Evolutionary conservation across 2,113 vertebrate species (phyloP), one percentile per base, ranked within the genome.

Genomic region (Neolamprologus sp.): DNA sequence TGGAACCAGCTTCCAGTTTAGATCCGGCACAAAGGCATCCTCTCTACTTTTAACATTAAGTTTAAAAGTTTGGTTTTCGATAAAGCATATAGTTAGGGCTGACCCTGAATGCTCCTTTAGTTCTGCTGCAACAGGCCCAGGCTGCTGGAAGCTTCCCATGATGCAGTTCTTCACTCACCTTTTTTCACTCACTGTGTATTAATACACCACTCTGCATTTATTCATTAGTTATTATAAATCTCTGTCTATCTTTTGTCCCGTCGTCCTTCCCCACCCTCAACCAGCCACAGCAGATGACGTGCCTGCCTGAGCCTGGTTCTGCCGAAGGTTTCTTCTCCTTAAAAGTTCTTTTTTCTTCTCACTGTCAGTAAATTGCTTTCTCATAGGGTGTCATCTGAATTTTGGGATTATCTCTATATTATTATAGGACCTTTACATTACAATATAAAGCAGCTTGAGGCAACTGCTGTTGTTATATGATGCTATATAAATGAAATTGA

Each of bases 1-100:
- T 23, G 53, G n/a, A 23, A 54, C 53, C n/a, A 54, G 53, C 3
- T 54, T 54, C n/a, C 53, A 54, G 2, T 54, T 54, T 23, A 54
- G 53, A 23, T 54, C n/a, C 1, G 53, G n/a, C n/a, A 54, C n/a
- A 54, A 23, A 54, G 53, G 0, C 53, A 54, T 54, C 1, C 53
- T 23, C n/a, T 54, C n/a, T 54, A 23, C 53, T 54, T 54, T 54
- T 54, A 54, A 54, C 1, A 54, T 54, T 54, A 23, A 0, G 0
- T 10, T 54, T 54, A 54, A 54, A 54, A 23, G 4, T 54, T 21
- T 21, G n/a, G 5, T 54, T 54, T 23, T 54, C 4, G n/a, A 54
- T 21, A 12, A 54, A 54, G 51, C 9, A 53, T 53, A 53, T 53
- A 53, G 19, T 53, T 53, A 53, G 51, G 0, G 19, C 51, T 53